These are phyloP conservation scores for Drosophila malerkotliana DNA, from an alignment of 1,140 invertebrate species.

Conservation along the genomic window DNA sequence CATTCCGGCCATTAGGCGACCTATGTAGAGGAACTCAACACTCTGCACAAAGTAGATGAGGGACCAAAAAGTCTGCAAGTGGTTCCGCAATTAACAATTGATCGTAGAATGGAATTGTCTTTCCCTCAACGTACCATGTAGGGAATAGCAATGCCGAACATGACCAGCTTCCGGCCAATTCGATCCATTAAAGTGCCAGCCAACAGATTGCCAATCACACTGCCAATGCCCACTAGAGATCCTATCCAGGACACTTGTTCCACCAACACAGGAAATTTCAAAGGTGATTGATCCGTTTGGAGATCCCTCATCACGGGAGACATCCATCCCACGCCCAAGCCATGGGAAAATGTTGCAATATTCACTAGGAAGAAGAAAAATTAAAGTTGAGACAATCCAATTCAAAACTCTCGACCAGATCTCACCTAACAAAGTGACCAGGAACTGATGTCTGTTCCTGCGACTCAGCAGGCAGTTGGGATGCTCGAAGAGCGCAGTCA, in stretches of 20 bases:
- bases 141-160: conserved; percentile 50
- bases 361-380: conserved; percentile 64
- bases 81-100: too few relatives aligned
- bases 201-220: conserved; percentile 61
- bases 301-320: conserved; percentile 81
- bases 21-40: conserved; percentile 73
- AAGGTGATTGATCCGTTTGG: conserved; percentile 72
- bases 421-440: conserved; percentile 63
- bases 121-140: conserved; percentile 30
- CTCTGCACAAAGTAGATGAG: conserved; percentile 60
- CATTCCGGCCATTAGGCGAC: conserved; percentile 82
- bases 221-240: conserved; percentile 74
- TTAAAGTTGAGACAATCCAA: background rate
- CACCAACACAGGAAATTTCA: conserved; percentile 50
- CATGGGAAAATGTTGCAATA: conserved; percentile 83
- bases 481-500: conserved; percentile 37
- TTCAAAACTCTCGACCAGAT: background rate
- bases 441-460: conserved; percentile 58
- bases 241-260: conserved; percentile 75
- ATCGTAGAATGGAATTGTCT: too few relatives aligned
- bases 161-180: conserved; percentile 60
- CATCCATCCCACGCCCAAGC: conserved; percentile 83
- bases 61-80: conserved; percentile 58
- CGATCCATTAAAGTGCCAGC: conserved; percentile 62
- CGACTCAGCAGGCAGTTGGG: conserved; percentile 54